Percentiles rank a stretch among this genome's conserved stretches.
These are phyloP conservation scores for Rhagonycha fulva DNA, from an alignment of 2,888 invertebrate genomes.

Conservation along the genomic window DNA sequence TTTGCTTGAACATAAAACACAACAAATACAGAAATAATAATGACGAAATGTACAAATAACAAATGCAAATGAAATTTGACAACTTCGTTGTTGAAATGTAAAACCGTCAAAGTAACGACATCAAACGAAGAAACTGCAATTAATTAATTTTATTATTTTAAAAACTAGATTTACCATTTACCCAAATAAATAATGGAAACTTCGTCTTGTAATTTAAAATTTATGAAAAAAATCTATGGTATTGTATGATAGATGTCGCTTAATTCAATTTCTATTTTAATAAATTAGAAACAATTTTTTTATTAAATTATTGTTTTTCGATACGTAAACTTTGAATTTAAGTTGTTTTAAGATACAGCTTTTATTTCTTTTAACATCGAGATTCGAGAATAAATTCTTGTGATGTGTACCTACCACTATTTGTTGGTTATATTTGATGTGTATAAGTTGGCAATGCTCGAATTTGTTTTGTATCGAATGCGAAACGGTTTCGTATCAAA, in stretches of 20 bases:
- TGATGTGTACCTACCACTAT: not conserved
- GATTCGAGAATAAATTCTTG: no score
- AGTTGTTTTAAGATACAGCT: no score
- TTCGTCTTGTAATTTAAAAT: not conserved
- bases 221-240: not conserved
- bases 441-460: not conserved
- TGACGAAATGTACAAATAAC: no score
- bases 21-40: no score
- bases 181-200: not conserved
- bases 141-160: not conserved
- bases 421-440: not conserved
- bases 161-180: not conserved
- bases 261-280: not conserved
- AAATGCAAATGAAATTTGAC: no score
- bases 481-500: not conserved
- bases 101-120: not conserved
- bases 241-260: not conserved
- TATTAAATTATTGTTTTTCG: not conserved
- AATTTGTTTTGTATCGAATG: not conserved
- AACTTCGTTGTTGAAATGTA: no score
- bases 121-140: not conserved
- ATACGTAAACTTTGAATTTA: not conserved
- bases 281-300: not conserved
- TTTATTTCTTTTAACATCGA: no score
- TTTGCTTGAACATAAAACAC: no score